Evolutionary conservation across 2,888 invertebrate species (phyloP).

Genomic region (Schrankia costaestrigalis): DNA sequence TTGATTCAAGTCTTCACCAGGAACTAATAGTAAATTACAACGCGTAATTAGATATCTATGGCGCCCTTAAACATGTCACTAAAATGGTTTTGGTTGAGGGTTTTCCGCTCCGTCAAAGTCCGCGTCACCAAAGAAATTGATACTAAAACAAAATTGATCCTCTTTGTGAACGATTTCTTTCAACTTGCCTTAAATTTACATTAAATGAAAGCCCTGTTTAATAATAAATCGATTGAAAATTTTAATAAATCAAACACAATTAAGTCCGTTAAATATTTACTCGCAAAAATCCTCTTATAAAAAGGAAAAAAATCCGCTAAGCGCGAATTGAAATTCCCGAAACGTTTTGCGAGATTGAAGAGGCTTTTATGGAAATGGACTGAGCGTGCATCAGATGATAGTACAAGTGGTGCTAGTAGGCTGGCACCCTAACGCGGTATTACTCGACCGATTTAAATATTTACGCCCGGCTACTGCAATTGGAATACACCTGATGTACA

Average conservation of each 20-base stretch:
- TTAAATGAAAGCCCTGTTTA: too few relatives aligned
- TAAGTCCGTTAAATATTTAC: slow-evolving; percentile 34
- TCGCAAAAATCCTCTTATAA: not conserved
- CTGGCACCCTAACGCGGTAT: slow-evolving; percentile 45
- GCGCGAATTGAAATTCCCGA: slow-evolving; percentile 77
- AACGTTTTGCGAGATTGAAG: slow-evolving; percentile 78
- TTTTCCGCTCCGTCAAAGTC: too few relatives aligned
- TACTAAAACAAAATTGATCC: too few relatives aligned
- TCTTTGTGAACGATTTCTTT: too few relatives aligned
- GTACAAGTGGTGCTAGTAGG: slow-evolving; percentile 43
- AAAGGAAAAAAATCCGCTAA: slow-evolving; percentile 57
- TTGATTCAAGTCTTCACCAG: too few relatives aligned
- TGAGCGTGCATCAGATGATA: slow-evolving; percentile 69
- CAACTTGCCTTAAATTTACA: too few relatives aligned
- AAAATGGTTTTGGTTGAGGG: too few relatives aligned
- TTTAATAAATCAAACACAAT: slow-evolving; percentile 11
- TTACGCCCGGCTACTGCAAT: slow-evolving; percentile 60
- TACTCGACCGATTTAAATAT: slow-evolving; percentile 70
- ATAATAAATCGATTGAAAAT: not conserved
- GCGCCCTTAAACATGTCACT: too few relatives aligned
- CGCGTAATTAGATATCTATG: too few relatives aligned
- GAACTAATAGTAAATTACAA: too few relatives aligned
- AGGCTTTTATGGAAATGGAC: slow-evolving; percentile 80
- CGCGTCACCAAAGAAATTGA: too few relatives aligned
- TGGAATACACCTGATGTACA: slow-evolving; percentile 66